Base-by-base conservation (phyloP, 2,113 vertebrate species). In the Scalopus aquaticus region DNA sequence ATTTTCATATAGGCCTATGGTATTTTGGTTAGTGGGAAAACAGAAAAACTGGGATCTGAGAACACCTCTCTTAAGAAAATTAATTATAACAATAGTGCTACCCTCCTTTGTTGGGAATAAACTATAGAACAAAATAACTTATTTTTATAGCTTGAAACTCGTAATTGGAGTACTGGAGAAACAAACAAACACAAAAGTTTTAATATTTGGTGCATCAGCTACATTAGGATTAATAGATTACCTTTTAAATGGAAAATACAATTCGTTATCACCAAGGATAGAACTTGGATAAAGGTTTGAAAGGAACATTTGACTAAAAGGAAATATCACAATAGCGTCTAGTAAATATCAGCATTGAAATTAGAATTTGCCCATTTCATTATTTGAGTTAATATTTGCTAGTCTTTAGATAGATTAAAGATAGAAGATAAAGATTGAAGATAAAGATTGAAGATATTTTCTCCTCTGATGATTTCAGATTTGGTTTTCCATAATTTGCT, bases 81-180 rank as follows among this genome's bases (percentile, higher is more conserved):
- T 84, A 72, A 64, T 83, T 95, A 95, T 44, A 58, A 97, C 96
- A 90, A 84, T 70, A 79, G 67, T 95, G 87, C 78, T 96, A 39
- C 39, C 83, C 51, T 88, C 11, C 69, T 90, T 94, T 88, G 73
- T 79, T 65, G 44, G 39, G 96, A 93, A 46, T 20, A 95, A 83
- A 81, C 54, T 19, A 77, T 90, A 89, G 60, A 73, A 92, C 82
- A 79, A 90, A 94, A 76, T 78, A 84, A 94, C 49, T 93, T 95
- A 65, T 88, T 89, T 93, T 96, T 82, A 44, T 1, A 19, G 44
- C 64, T 94, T 89, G 42, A 96, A 96, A 65, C 70, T 88, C 78
- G 78, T 69, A 74, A 78, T 73, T 96, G 95, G 54, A 20, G 64
- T 94, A 62, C 42, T 54, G 30, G 4, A 96, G 82, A 97, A 95